Conservation (phyloP, 35 echinoderm and acorn worm genomes). For the Acanthaster planci region DNA sequence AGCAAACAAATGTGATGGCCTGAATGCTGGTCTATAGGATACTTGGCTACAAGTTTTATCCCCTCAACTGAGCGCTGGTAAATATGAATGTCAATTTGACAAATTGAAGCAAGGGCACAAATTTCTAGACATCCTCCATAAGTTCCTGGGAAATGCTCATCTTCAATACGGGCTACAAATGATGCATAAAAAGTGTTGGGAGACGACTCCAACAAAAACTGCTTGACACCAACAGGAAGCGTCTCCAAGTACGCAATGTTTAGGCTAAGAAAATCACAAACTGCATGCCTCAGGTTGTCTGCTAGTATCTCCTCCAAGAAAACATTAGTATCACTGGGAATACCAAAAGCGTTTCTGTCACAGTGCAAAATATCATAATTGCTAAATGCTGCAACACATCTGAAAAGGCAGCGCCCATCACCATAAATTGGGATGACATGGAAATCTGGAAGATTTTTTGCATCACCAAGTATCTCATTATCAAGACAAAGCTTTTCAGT, state of each 20-base stretch:
- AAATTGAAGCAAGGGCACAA: neutral
- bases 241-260: neutral
- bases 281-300: neutral
- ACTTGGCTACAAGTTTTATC: neutral
- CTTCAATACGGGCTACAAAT: conserved; percentile 8
- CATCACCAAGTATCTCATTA: neutral
- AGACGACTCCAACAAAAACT: neutral
- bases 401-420: conserved; percentile 32
- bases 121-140: conserved; percentile 32
- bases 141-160: neutral
- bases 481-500: conserved; percentile 24
- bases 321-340: neutral
- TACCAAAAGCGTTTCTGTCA: conserved; percentile 10
- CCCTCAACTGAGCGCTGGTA: neutral
- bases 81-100: conserved; percentile 14
- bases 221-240: neutral
- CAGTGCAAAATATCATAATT: neutral
- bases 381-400: conserved; percentile 1
- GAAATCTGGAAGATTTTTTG: neutral
- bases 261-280: neutral
- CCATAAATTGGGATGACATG: conserved; percentile 11
- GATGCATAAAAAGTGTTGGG: neutral
- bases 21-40: neutral
- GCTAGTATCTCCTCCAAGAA: conserved; percentile 14
- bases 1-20: neutral